These are phyloP conservation scores for Eonycteris spelaea DNA, from an alignment of 2,113 vertebrate species.

Conservation along the genomic window DNA sequence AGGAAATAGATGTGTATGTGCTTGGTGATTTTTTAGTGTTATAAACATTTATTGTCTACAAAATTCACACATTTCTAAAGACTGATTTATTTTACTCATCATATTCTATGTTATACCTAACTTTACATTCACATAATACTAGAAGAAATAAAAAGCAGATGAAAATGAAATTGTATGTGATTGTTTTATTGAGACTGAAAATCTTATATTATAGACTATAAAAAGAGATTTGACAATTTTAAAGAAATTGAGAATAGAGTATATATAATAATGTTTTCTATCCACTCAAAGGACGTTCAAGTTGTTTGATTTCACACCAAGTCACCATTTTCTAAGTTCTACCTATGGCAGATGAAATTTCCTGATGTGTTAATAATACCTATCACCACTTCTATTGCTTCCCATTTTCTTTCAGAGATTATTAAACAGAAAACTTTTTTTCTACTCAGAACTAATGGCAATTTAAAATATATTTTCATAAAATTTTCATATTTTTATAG, in stretches of 20 bases:
- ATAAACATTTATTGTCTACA: neutral
- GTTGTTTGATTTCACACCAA: neutral
- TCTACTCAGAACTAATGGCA: neutral
- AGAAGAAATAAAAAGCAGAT: neutral
- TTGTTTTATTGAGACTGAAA: neutral
- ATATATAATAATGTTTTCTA: neutral
- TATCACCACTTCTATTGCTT: neutral
- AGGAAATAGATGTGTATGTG: neutral
- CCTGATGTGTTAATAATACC: neutral
- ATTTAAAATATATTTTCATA: conserved; percentile 37
- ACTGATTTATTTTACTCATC: neutral
- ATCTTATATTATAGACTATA: neutral
- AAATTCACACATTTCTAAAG: neutral
- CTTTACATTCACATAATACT: neutral
- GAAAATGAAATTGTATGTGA: neutral
- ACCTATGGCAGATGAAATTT: neutral
- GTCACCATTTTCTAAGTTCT: accelerated
- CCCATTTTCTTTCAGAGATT: conserved; percentile 23
- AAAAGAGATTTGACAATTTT: neutral
- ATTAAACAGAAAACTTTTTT: conserved; percentile 2
- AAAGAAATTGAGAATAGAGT: neutral
- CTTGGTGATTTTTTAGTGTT: neutral
- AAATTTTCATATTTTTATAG: conserved; percentile 12
- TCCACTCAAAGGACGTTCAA: conserved; percentile 24
- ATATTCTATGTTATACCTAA: neutral